Evolutionary conservation across 2,797 vertebrate species (phyloP).

Genomic region (Morus bassanus): DNA sequence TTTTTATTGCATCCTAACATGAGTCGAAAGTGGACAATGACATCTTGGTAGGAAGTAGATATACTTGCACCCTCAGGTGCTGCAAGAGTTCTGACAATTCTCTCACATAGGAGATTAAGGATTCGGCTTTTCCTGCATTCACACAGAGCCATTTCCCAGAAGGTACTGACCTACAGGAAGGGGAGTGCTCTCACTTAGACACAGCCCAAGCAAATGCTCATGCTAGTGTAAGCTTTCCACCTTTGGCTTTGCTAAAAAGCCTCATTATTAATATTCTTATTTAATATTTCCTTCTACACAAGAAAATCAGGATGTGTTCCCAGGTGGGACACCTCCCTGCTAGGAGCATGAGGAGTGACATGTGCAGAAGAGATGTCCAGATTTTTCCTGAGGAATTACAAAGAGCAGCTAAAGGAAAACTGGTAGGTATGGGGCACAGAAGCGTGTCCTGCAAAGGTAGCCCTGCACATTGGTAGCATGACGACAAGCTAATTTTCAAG

Average conservation of each 20-base stretch:
- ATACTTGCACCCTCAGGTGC: background rate
- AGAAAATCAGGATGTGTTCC: background rate
- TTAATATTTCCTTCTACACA: background rate
- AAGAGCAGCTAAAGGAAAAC: background rate
- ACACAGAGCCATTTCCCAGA: conserved; percentile 3
- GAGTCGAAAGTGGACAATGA: background rate
- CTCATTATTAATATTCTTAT: background rate
- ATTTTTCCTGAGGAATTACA: background rate
- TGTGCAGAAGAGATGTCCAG: background rate
- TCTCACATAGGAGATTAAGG: background rate
- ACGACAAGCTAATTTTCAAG: background rate
- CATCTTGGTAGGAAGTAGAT: conserved; percentile 17
- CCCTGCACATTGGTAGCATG: background rate
- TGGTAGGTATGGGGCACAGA: background rate
- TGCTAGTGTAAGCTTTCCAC: background rate
- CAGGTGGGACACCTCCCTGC: background rate
- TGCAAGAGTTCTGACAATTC: background rate
- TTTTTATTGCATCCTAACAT: background rate
- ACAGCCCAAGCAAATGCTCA: background rate
- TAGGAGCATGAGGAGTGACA: background rate
- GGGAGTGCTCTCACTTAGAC: background rate
- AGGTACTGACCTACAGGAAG: background rate
- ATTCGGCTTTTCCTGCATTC: conserved; percentile 32
- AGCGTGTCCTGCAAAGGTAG: background rate
- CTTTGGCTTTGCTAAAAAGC: background rate